Percentiles rank a stretch among this genome's conserved stretches.
Evolutionary conservation across 2,888 invertebrate species (phyloP).

Genomic region (Drosophila leonis): DNA sequence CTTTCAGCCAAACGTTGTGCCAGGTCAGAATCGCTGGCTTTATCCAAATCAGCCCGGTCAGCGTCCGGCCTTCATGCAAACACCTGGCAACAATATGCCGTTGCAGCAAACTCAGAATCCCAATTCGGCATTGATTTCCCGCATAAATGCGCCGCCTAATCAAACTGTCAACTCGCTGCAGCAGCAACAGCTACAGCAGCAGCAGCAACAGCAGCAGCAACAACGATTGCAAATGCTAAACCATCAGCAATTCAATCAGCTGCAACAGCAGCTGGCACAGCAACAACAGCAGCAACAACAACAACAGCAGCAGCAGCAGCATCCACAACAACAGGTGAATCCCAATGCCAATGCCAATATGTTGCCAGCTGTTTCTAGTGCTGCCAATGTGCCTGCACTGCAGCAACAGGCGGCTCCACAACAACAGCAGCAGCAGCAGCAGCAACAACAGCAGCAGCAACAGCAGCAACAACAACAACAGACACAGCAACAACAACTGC

Average conservation of each 20-base stretch:
- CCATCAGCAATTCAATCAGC: constrained; percentile 82
- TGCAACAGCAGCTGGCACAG: constrained; percentile 71
- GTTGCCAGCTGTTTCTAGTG: constrained; percentile 63
- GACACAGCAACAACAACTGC: constrained; percentile 59
- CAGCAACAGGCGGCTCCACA: constrained; percentile 76
- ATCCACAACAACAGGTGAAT: constrained; percentile 69
- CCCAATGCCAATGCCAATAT: constrained; percentile 68
- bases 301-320: constrained; percentile 39
- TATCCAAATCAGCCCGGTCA: constrained; percentile 78
- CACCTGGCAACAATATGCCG: constrained; percentile 56
- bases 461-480: constrained; percentile 70
- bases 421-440: constrained; percentile 70
- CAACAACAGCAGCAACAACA: constrained; percentile 39
- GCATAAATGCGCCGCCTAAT: constrained; percentile 87
- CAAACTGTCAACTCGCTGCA: constrained; percentile 82
- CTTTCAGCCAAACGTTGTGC: constrained; percentile 79
- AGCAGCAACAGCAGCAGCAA: constrained; percentile 72
- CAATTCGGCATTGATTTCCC: constrained; percentile 88
- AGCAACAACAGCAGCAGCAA: constrained; percentile 69
- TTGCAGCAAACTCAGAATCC: constrained; percentile 83
- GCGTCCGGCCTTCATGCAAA: constrained; percentile 73
- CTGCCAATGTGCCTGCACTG: constrained; percentile 56
- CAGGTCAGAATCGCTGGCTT: constrained; percentile 81
- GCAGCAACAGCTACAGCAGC: constrained; percentile 80
- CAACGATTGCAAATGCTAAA: constrained; percentile 82